These are phyloP conservation scores for Muntiacus reevesi DNA, from an alignment of 2,113 vertebrate species.

Conservation along the genomic window DNA sequence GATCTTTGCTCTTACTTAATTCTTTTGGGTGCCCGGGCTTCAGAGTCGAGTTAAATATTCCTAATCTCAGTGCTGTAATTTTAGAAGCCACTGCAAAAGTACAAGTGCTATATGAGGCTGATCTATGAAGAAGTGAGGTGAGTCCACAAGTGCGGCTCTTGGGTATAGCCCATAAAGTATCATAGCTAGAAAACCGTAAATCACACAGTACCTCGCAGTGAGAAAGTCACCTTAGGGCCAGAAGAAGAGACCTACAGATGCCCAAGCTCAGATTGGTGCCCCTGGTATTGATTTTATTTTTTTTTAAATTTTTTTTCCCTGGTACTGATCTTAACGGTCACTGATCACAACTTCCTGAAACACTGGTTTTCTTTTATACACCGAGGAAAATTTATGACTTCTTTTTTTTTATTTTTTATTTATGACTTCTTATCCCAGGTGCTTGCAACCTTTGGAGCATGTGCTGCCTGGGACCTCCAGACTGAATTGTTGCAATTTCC, in stretches of 20 bases:
- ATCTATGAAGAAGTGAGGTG: not conserved
- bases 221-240: not conserved
- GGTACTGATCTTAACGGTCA: too few species aligned
- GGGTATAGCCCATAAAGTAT: not conserved
- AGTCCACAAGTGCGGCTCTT: too few species aligned
- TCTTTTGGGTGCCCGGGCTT: not conserved
- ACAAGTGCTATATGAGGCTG: not conserved
- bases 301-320: too few species aligned
- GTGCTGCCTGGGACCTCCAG: not conserved
- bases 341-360: not conserved
- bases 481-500: not conserved
- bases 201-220: not conserved
- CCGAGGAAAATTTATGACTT: not conserved
- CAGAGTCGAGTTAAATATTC: not conserved
- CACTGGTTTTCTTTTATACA: not conserved
- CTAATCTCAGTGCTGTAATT: not conserved
- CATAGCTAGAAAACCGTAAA: not conserved
- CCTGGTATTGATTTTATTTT: too few species aligned
- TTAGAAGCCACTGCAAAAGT: not conserved
- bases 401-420: not conserved
- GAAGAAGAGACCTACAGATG: not conserved
- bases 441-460: accelerated
- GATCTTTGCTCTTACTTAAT: not conserved
- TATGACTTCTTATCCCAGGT: not conserved
- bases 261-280: not conserved